Evolutionary conservation across 2,113 vertebrate genomes (phyloP), one percentile per base, ranked within the genome.

Genomic region (Aegithalos caudatus): DNA sequence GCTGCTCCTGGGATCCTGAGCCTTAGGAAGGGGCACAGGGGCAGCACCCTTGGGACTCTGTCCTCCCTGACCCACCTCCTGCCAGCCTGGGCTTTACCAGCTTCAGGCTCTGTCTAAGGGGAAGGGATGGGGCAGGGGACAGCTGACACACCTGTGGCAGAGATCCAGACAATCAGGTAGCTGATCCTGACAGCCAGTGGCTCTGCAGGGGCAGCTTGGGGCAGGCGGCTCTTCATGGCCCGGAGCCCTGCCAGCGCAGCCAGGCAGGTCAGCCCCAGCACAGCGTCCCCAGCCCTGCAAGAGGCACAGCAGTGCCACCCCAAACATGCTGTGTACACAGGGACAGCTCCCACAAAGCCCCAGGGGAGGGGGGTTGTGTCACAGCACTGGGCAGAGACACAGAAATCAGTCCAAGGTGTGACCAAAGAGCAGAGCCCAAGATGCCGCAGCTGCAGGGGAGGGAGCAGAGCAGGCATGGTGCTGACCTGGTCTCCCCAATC

Each of bases 401-500:
- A 71, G 57, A 9, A 38, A 47, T 5, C 7, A 3, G 40, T 2
- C 33, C 53, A 14, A 33, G 76, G 40, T 13, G 40, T 10, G 57
- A 40, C 3, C 70, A 25, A 33, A 69, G 61, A 12, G 84, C 48
- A 40, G 50, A 70, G 44, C 47, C 76, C 0, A 2, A 22, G 0
- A 23, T 4, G 9, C 56, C 6, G 21, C 18, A 31, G 76, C 29
- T 9, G 62, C 54, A 12, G 33, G 33, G 51, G 4, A 53, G 1
- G 3, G 42, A 44, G 70, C 33, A 25, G 67, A 60, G 72, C 40
- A 19, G 44, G 45, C 54, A 9, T 0, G 1, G 18, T 5, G 50
- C 93, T 67, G 69, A 99, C 99, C 98, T 98, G 97, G 98, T 98
- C 87, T 99, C 98, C 5, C 98, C 86, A 7, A 99, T 94, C 70